Evolutionary conservation across 2,113 vertebrate genomes (phyloP), one percentile per base, ranked within the genome.

Genomic region (Amphilophus citrinellus): DNA sequence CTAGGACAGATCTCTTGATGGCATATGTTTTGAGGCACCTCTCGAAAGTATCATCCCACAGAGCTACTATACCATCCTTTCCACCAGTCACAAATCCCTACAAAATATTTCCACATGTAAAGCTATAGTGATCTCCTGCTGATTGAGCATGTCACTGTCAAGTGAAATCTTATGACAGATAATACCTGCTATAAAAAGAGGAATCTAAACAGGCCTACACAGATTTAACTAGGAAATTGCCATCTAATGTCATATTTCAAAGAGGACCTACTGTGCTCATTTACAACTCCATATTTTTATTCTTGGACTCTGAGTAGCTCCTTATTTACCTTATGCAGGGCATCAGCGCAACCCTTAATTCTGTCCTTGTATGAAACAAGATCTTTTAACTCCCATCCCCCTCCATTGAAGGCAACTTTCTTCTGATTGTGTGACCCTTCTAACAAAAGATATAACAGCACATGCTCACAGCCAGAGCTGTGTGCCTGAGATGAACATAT

Each of bases 41-140:
- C 93, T 99, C 98, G 84, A 99, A 99, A 5, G 97, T 97, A 87
- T 99, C 98, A 1, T 99, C 98, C 98, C 98, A 99, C 82, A 99
- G 96, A 91, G 98, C 98, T 2, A 99, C 97, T 6, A 99, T 95
- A 9, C 98, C 98, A 83, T 99, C 98, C 88, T 99, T 99, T 56
- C 98, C 98, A 91, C 98, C 98, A 37, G 98, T 99, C 85, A 99
- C 97, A 93, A 99, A 99, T 35, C 98, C 98, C 98, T 99, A 77
- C 3, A 35, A 56, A 35, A 87, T 42, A 37, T 44, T 35, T 11
- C 13, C 59, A 89, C 61, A 77, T 53, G 83, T 73, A 79, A 73
- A 60, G 22, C 53, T 47, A 44, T 32, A 76, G 61, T 44, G 14
- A 76, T 82, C 61, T 63, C 6, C 53, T 61, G 14, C 32, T 73